Evolutionary conservation across 1,140 invertebrate genomes (phyloP).

Genomic region (Ruditapes philippinarum): DNA sequence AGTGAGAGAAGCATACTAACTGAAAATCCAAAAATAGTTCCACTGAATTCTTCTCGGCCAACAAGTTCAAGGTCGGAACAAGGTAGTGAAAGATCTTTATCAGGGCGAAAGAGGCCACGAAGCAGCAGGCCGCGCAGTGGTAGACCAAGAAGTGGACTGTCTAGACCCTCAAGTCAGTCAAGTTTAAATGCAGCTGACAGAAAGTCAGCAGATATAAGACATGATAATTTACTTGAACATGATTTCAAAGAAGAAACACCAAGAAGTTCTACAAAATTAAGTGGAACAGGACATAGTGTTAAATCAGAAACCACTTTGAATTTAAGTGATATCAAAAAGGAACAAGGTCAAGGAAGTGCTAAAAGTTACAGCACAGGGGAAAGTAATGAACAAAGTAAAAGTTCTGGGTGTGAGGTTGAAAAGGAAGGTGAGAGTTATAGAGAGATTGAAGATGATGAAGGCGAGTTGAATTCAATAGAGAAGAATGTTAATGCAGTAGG

Average conservation of each 20-base stretch:
- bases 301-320: not conserved
- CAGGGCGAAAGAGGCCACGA: not conserved
- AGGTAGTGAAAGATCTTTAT: not conserved
- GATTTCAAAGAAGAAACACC: not conserved
- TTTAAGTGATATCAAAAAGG: slow-evolving; percentile 46
- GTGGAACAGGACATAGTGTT: slow-evolving; percentile 41
- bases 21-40: not conserved
- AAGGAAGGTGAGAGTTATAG: slow-evolving; percentile 50
- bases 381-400: slow-evolving; percentile 32
- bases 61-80: not conserved
- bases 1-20: not conserved
- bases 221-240: not conserved
- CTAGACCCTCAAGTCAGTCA: not conserved
- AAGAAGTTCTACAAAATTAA: slow-evolving; percentile 50
- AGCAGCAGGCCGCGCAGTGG: not conserved
- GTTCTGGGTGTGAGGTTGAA: slow-evolving; percentile 40
- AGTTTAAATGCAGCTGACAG: not conserved
- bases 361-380: slow-evolving; percentile 9
- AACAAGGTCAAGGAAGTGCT: slow-evolving; percentile 20
- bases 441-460: slow-evolving; percentile 58
- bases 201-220: not conserved
- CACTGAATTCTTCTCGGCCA: not conserved
- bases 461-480: slow-evolving; percentile 57
- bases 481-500: slow-evolving; percentile 61
- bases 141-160: not conserved